These are phyloP conservation scores for Mesembrinibis cayennensis DNA, from an alignment of 2,113 vertebrate genomes.

Conservation along the genomic window DNA sequence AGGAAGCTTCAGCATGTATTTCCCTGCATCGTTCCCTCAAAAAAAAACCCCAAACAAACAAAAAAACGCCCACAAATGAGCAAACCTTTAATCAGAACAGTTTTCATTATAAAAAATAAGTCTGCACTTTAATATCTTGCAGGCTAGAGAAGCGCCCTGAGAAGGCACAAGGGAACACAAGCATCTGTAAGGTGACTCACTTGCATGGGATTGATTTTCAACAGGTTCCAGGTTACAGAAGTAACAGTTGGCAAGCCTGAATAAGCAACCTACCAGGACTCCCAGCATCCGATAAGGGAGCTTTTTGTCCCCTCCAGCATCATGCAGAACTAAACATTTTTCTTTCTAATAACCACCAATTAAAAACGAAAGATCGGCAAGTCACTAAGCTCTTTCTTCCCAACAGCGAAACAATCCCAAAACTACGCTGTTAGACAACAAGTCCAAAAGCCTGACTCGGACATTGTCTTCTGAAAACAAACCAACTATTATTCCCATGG, in stretches of 20 bases:
- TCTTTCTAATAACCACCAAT: neutral
- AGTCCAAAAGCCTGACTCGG: neutral
- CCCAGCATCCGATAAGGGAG: neutral
- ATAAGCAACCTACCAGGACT: neutral
- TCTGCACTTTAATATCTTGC: neutral
- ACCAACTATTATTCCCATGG: neutral
- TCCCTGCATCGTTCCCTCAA: neutral
- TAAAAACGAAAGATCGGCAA: neutral
- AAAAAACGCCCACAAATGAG: neutral
- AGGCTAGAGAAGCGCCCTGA: neutral
- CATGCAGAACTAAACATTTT: neutral
- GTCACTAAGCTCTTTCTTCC: neutral
- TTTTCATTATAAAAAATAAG: rapidly evolving
- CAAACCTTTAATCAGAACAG: neutral
- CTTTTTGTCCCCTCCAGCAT: neutral
- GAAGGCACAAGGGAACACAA: neutral
- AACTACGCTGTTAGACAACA: neutral
- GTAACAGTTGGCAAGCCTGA: neutral
- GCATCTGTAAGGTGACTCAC: neutral
- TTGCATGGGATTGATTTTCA: neutral
- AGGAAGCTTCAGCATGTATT: rapidly evolving
- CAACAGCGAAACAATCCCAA: neutral
- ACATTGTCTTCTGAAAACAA: slow-evolving; percentile 30
- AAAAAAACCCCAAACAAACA: neutral
- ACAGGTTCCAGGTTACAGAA: neutral